These are phyloP conservation scores for Atta cephalotes DNA, from an alignment of 1,140 invertebrate genomes.

Conservation along the genomic window DNA sequence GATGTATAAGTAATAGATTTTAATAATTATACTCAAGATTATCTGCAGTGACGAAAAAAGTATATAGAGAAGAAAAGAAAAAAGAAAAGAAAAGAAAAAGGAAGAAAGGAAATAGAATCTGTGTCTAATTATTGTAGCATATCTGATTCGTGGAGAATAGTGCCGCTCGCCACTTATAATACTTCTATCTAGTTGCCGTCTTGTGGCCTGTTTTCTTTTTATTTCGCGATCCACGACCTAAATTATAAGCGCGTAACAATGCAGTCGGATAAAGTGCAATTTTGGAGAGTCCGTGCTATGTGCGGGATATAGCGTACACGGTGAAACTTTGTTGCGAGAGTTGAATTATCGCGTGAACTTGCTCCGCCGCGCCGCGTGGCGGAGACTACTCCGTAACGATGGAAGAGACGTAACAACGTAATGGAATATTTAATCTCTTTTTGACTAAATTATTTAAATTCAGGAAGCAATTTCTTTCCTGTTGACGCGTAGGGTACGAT, in stretches of 20 bases:
- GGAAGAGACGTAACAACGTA: constrained; percentile 62
- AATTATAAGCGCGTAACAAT: constrained; percentile 61
- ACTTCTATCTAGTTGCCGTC: constrained; percentile 22
- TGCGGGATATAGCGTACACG: constrained; percentile 22
- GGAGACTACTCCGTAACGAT: constrained; percentile 33
- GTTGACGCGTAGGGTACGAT: constrained; percentile 61
- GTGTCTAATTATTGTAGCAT: constrained; percentile 76
- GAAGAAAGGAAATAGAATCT: constrained; percentile 6
- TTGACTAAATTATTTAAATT: constrained; percentile 71
- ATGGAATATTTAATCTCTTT: constrained; percentile 74
- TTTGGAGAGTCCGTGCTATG: constrained; percentile 21
- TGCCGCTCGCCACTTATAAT: constrained; percentile 51
- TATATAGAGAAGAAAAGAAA: constrained; percentile 43
- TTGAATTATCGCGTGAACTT: constrained; percentile 67
- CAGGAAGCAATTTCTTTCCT: constrained; percentile 46
- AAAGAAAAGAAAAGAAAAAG: background rate
- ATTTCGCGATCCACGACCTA: constrained; percentile 55
- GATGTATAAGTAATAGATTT: constrained; percentile 77
- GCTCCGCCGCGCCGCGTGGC: constrained; percentile 8
- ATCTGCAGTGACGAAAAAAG: constrained; percentile 29
- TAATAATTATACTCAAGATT: constrained; percentile 79
- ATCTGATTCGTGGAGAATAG: constrained; percentile 69
- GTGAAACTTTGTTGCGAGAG: constrained; percentile 63
- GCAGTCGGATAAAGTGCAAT: constrained; percentile 59
- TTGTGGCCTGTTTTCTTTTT: background rate